Percentiles rank a stretch among this genome's conserved stretches.
These are phyloP conservation scores for Trachythela sp. DNA, from an alignment of 64 coral and sea anemone species.

Conservation along the genomic window DNA sequence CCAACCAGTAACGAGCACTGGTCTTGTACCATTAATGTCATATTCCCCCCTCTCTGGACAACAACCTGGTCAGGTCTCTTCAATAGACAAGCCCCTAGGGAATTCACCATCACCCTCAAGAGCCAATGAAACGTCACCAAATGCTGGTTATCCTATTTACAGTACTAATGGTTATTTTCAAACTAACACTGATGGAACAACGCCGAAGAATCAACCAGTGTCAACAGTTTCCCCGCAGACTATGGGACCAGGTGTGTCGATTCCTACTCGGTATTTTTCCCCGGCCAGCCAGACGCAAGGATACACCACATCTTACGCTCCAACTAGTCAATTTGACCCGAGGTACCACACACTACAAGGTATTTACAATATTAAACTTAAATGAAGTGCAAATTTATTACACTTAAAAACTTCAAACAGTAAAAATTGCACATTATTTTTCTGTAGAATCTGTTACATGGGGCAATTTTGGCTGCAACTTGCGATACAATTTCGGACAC, in stretches of 20 bases:
- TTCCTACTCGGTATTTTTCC: not conserved
- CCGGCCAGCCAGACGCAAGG: not conserved
- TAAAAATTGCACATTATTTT: no score
- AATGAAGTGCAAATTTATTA: no score
- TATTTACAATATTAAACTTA: no score
- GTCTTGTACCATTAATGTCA: not conserved
- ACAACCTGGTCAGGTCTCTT: not conserved
- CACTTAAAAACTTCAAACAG: no score
- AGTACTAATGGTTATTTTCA: conserved; percentile 2
- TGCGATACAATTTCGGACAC: no score
- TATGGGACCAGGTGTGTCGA: not conserved
- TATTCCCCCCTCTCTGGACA: not conserved
- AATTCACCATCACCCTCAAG: not conserved
- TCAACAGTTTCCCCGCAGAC: not conserved
- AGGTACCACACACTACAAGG: not conserved
- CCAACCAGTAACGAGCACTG: not conserved
- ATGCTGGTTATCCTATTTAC: not conserved
- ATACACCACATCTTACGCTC: not conserved
- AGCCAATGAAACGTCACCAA: not conserved
- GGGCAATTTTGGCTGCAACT: no score
- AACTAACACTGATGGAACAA: not conserved
- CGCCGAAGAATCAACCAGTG: not conserved
- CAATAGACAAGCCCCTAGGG: not conserved
- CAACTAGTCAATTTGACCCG: not conserved
- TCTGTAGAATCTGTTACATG: no score